Conservation (phyloP, 2,888 invertebrate genomes). For the Exephanes ischioxanthus region DNA sequence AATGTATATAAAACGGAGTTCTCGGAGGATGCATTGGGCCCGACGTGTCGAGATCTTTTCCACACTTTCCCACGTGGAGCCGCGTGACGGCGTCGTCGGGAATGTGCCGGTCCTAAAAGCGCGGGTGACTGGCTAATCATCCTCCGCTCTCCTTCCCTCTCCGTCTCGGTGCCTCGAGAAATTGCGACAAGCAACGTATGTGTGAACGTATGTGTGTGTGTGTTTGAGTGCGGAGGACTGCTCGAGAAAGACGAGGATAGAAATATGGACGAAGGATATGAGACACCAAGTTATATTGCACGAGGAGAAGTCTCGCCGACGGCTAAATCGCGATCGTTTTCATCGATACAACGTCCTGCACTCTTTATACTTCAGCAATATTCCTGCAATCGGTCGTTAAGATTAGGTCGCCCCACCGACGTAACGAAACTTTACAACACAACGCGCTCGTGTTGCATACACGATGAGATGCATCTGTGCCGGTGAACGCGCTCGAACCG, state of each 20-base stretch:
- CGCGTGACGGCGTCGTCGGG: slow-evolving; percentile 49
- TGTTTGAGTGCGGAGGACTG: not conserved
- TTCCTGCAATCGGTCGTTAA: slow-evolving; percentile 63
- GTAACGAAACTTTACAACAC: slow-evolving; percentile 36
- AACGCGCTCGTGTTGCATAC: slow-evolving; percentile 10
- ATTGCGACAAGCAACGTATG: slow-evolving; percentile 5
- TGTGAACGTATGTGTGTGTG: too few relatives aligned
- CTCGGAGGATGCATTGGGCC: slow-evolving; percentile 18
- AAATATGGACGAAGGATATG: slow-evolving; percentile 52
- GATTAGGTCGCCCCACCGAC: slow-evolving; percentile 50
- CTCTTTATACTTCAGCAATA: slow-evolving; percentile 45
- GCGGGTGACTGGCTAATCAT: slow-evolving; percentile 64
- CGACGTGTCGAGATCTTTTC: slow-evolving; percentile 56
- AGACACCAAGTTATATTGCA: slow-evolving; percentile 46
- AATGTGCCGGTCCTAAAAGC: slow-evolving; percentile 38
- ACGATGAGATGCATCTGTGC: slow-evolving; percentile 43
- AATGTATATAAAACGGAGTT: not conserved
- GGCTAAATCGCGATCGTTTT: slow-evolving; percentile 63
- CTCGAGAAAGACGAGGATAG: slow-evolving; percentile 7
- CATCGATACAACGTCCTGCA: slow-evolving; percentile 58
- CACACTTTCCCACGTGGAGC: slow-evolving; percentile 66
- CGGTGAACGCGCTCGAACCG: not conserved
- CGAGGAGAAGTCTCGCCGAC: slow-evolving; percentile 58
- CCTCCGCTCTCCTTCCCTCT: slow-evolving; percentile 20
- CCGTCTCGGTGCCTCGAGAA: not conserved